Evolutionary conservation across 2,888 invertebrate genomes (phyloP).

Genomic region (Hyppa rectilinea): DNA sequence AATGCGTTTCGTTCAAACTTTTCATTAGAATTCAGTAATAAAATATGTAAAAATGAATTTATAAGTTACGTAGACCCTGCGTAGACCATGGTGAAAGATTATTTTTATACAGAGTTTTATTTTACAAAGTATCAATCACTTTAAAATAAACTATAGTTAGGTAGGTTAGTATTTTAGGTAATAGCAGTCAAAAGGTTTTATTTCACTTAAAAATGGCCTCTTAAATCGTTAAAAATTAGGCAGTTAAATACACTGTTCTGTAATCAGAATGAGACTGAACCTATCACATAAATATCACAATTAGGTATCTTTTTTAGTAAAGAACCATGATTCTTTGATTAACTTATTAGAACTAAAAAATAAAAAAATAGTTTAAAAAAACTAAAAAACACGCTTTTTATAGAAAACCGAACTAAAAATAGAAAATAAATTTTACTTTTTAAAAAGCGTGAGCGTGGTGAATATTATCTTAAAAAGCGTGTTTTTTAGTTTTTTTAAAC

Average conservation of each 20-base stretch:
- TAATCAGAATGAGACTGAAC: background rate
- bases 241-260: background rate
- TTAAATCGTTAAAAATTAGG: background rate
- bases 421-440: no score
- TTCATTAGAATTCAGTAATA: background rate
- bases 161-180: background rate
- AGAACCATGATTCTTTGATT: background rate
- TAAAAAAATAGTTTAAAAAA: no score
- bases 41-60: background rate
- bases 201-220: background rate
- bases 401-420: no score
- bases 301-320: background rate
- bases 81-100: background rate
- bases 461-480: no score
- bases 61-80: background rate
- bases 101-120: background rate
- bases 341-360: conserved; percentile 1
- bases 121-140: background rate
- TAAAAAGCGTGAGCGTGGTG: no score
- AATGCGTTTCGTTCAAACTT: background rate
- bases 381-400: no score
- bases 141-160: background rate
- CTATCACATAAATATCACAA: background rate
- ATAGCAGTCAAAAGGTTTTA: background rate
- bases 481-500: no score